These are phyloP conservation scores for Keiferia lycopersicella DNA, from an alignment of 2,888 invertebrate species.

Conservation along the genomic window DNA sequence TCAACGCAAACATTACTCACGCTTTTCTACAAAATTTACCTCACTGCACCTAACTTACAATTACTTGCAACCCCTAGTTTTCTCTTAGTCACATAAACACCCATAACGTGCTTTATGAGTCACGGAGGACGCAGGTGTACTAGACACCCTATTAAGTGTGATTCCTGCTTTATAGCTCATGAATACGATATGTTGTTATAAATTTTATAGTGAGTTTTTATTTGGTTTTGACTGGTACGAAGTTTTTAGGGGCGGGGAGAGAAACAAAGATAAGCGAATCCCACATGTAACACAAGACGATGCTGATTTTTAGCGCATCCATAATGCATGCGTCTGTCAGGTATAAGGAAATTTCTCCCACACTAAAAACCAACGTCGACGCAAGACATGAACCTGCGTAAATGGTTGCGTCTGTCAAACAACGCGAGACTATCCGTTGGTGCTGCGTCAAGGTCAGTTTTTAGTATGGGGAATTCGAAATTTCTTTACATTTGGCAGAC, in stretches of 20 bases:
- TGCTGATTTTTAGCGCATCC: too few relatives aligned
- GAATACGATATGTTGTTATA: conserved; percentile 33
- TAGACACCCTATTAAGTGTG: conserved; percentile 37
- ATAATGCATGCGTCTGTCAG: too few relatives aligned
- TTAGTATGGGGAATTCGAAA: too few relatives aligned
- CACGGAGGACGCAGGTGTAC: conserved; percentile 42
- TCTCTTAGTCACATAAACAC: conserved; percentile 11
- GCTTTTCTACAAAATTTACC: background rate
- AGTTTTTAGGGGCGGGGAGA: background rate
- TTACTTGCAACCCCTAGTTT: conserved; percentile 8
- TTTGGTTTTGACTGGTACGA: conserved; percentile 23
- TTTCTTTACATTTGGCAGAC: too few relatives aligned
- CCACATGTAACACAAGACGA: too few relatives aligned
- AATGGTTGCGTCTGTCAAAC: too few relatives aligned
- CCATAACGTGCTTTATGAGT: conserved; percentile 31
- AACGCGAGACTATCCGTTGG: too few relatives aligned
- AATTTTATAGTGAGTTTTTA: conserved; percentile 23
- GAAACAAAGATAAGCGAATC: background rate
- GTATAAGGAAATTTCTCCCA: too few relatives aligned
- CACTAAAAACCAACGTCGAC: too few relatives aligned
- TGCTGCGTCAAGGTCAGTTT: too few relatives aligned
- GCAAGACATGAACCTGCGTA: too few relatives aligned
- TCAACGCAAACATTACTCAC: background rate
- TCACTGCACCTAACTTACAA: conserved; percentile 5
- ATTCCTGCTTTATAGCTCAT: conserved; percentile 40